These are phyloP conservation scores for Drosophila nigritarsus DNA, from an alignment of 2,888 invertebrate genomes.

Conservation along the genomic window DNA sequence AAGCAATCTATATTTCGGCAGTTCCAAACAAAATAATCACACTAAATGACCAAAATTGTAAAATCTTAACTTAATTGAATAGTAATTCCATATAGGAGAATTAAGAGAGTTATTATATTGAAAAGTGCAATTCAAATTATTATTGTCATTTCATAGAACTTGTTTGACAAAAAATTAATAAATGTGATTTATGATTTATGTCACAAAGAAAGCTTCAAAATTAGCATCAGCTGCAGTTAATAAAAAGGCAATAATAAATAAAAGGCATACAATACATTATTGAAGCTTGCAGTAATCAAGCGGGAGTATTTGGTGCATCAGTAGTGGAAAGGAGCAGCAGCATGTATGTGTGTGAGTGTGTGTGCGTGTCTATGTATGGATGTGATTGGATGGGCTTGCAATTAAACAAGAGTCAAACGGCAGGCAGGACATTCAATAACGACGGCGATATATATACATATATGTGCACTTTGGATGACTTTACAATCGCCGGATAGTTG, in stretches of 20 bases:
- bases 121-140: neutral
- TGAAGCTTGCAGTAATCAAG: slow-evolving; percentile 33
- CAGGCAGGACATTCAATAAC: slow-evolving; percentile 27
- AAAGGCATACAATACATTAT: slow-evolving; percentile 51
- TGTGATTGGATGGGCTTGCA: slow-evolving; percentile 22
- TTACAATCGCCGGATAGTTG: slow-evolving; percentile 47
- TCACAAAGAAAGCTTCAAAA: neutral
- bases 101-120: neutral
- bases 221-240: neutral
- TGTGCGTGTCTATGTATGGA: slow-evolving; percentile 8
- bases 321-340: neutral
- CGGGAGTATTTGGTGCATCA: slow-evolving; percentile 6
- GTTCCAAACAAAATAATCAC: neutral
- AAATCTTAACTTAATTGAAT: neutral
- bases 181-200: neutral
- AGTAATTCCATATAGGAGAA: neutral
- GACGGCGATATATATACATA: slow-evolving; percentile 31
- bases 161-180: neutral
- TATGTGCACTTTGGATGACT: slow-evolving; percentile 12
- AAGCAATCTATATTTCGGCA: neutral
- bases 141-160: neutral
- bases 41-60: neutral
- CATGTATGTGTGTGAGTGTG: neutral
- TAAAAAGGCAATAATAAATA: slow-evolving; percentile 5
- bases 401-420: slow-evolving; percentile 44